A percentile compares a stretch with the other conserved stretches of the same genome.
Conservation (phyloP, 1,140 invertebrate species). For the Drosophila trapezifrons region DNA sequence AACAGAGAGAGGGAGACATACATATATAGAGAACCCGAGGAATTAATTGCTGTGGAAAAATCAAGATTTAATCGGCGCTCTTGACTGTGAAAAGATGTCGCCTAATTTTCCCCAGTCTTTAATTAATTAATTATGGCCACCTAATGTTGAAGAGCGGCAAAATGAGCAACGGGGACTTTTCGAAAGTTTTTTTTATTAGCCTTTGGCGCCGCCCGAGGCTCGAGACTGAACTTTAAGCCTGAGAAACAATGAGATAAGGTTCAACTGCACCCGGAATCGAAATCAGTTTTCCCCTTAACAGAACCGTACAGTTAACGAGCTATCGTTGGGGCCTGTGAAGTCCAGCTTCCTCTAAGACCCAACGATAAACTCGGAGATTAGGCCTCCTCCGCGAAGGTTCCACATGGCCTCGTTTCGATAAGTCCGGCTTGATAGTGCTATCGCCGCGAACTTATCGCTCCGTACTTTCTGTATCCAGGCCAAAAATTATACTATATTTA, state of each 20-base stretch:
- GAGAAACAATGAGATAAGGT: constrained; percentile 51
- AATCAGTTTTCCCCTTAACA: constrained; percentile 27
- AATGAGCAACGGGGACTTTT: constrained; percentile 18
- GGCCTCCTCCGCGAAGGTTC: constrained; percentile 37
- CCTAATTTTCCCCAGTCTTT: constrained; percentile 70
- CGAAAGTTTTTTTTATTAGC: constrained; percentile 60
- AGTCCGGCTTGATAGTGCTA: constrained; percentile 20
- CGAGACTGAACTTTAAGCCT: constrained; percentile 15
- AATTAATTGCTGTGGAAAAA: constrained; percentile 79
- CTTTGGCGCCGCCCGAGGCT: constrained; percentile 49
- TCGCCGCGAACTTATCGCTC: constrained; percentile 55
- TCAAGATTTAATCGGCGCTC: constrained; percentile 60
- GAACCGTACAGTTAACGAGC: constrained; percentile 18
- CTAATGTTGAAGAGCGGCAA: constrained; percentile 18
- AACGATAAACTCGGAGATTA: constrained; percentile 58
- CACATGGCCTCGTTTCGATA: constrained; percentile 45
- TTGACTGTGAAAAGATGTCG: constrained; percentile 76
- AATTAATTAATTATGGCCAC: constrained; percentile 75
- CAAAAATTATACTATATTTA: constrained; percentile 4
- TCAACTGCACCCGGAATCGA: constrained; percentile 35
- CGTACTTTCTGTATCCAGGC: constrained; percentile 16
- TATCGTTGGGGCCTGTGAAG: constrained; percentile 21
- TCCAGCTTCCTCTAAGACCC: constrained; percentile 58
- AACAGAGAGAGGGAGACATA: constrained; percentile 7
- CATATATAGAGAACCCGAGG: constrained; percentile 4